phyloP scores from a whole-genome alignment of 2,113 vertebrate genomes.

The Syrmaticus mikado region DNA sequence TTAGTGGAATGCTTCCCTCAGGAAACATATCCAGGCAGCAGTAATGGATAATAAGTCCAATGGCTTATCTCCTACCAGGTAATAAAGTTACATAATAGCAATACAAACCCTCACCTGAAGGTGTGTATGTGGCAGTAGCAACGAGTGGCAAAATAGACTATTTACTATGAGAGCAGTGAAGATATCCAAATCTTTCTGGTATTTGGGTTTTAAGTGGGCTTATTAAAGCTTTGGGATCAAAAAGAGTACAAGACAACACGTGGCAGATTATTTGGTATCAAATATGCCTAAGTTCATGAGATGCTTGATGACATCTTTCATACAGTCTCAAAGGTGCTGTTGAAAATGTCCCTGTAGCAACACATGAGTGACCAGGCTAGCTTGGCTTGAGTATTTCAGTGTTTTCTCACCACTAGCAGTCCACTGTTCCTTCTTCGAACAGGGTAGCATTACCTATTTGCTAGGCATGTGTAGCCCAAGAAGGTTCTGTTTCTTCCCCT shows the following conservation, averaged over 20 bases:
- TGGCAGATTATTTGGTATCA: not conserved
- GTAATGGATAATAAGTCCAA: conserved; percentile 49
- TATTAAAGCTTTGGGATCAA: not conserved
- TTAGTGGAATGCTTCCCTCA: conserved; percentile 13
- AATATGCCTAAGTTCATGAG: not conserved
- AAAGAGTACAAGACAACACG: not conserved
- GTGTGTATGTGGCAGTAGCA: not conserved
- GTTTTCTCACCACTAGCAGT: not conserved
- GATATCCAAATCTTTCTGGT: not conserved
- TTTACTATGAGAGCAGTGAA: not conserved
- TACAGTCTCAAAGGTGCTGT: not conserved
- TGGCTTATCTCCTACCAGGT: conserved; percentile 22
- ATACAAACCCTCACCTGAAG: conserved; percentile 6
- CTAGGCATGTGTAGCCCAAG: not conserved
- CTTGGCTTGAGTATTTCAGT: not conserved
- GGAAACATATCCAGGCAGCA: conserved; percentile 21
- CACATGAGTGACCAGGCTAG: not conserved
- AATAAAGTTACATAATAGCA: conserved; percentile 42
- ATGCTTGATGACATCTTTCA: not conserved
- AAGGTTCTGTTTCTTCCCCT: not conserved
- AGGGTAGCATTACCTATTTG: not conserved
- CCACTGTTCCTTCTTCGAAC: not conserved
- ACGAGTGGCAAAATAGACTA: not conserved
- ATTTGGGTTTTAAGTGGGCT: not conserved
- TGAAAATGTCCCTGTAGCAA: not conserved